Evolutionary conservation across 2,888 invertebrate genomes (phyloP).

Genomic region (Loripinus fragilis): DNA sequence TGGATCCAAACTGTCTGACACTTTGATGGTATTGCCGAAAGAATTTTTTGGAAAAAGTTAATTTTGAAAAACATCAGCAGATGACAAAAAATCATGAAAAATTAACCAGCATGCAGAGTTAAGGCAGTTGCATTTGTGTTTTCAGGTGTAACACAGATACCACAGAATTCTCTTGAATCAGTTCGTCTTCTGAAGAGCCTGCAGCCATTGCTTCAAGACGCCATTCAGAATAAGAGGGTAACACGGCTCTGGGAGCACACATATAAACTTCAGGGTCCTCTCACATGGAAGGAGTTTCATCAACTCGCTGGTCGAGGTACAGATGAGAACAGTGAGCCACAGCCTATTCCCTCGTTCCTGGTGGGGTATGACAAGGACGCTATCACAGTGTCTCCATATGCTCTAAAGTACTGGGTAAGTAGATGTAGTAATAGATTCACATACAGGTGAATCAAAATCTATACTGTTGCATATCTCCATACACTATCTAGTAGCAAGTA

Average conservation of each 20-base stretch:
- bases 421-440: too few relatives aligned
- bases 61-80: too few relatives aligned
- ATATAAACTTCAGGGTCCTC: conserved; percentile 95
- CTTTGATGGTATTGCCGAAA: too few relatives aligned
- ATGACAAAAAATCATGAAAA: too few relatives aligned
- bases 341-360: conserved; percentile 96
- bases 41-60: too few relatives aligned
- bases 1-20: too few relatives aligned
- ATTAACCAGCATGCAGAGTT: too few relatives aligned
- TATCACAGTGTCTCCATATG: conserved; percentile 96
- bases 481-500: too few relatives aligned
- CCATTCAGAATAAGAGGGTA: conserved; percentile 93
- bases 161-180: conserved; percentile 92
- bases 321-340: conserved; percentile 97
- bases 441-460: too few relatives aligned
- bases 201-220: conserved; percentile 96
- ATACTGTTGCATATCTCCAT: too few relatives aligned
- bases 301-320: conserved; percentile 94
- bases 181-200: conserved; percentile 95
- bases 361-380: conserved; percentile 98
- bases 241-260: conserved; percentile 95
- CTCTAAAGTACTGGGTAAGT: conserved; percentile 93
- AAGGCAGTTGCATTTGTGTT: not conserved
- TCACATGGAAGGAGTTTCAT: conserved; percentile 99
- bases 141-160: conserved; percentile 72